These are phyloP conservation scores for Drosophila funebris DNA, from an alignment of 1,140 invertebrate genomes.

Conservation along the genomic window DNA sequence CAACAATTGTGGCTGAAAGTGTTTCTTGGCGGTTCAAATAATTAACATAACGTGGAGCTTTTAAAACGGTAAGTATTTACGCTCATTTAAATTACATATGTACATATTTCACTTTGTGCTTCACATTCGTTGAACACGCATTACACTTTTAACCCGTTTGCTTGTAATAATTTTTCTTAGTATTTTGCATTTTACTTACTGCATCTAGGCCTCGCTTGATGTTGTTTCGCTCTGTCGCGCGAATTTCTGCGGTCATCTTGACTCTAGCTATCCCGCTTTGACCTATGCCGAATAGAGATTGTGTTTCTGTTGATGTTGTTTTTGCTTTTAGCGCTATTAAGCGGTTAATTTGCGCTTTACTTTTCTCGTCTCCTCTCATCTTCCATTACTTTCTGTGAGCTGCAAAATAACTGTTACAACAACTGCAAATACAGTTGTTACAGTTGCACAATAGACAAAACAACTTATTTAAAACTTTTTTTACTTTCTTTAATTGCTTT, in stretches of 20 bases:
- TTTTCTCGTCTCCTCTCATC: slow-evolving; percentile 5
- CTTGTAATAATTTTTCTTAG: not conserved
- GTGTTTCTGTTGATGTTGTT: slow-evolving; percentile 21
- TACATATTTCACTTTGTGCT: slow-evolving; percentile 36
- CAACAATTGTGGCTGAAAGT: slow-evolving; percentile 14
- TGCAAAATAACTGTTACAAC: slow-evolving; percentile 43
- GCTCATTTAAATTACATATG: slow-evolving; percentile 19
- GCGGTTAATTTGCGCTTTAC: slow-evolving; percentile 54
- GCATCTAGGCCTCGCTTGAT: slow-evolving; percentile 54
- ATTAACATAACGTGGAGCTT: slow-evolving; percentile 45
- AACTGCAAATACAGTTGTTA: slow-evolving; percentile 35
- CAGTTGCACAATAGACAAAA: slow-evolving; percentile 45
- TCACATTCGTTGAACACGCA: slow-evolving; percentile 9
- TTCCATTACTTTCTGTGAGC: not conserved
- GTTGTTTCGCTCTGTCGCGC: slow-evolving; percentile 15
- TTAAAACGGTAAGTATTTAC: slow-evolving; percentile 68
- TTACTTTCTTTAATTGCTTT: slow-evolving; percentile 39
- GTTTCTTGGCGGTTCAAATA: slow-evolving; percentile 38
- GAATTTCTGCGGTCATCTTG: not conserved
- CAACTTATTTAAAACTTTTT: slow-evolving; percentile 41
- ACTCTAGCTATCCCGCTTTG: slow-evolving; percentile 15
- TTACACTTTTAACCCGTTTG: slow-evolving; percentile 30
- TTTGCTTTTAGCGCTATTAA: slow-evolving; percentile 20
- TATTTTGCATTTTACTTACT: slow-evolving; percentile 18
- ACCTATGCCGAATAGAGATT: slow-evolving; percentile 3